Conservation (phyloP, 1,140 invertebrate genomes). For the Drosophila ogumai region DNA sequence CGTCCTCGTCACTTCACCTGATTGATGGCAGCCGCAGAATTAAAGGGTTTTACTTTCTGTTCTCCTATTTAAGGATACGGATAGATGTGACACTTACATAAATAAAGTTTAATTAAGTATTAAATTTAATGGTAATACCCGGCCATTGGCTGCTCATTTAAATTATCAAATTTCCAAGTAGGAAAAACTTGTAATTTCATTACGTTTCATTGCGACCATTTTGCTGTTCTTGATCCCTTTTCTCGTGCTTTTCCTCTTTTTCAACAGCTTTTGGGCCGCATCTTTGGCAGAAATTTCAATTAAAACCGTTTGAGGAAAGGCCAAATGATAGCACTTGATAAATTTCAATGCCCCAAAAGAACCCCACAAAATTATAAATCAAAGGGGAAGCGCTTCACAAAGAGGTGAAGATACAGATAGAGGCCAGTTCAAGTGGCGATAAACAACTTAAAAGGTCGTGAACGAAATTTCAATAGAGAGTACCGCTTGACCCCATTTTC, state of each 20-base stretch:
- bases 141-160: constrained; percentile 14
- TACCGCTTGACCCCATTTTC: constrained; percentile 18
- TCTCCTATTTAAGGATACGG: neutral
- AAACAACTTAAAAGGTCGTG: constrained; percentile 51
- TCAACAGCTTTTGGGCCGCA: constrained; percentile 20
- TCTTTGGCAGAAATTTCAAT: constrained; percentile 64
- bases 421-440: constrained; percentile 40
- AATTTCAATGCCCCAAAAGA: constrained; percentile 47
- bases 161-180: constrained; percentile 45
- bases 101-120: too few relatives aligned
- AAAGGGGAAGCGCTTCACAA: constrained; percentile 33
- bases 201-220: constrained; percentile 22
- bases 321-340: constrained; percentile 54
- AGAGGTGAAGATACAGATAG: constrained; percentile 8
- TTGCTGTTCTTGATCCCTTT: constrained; percentile 20
- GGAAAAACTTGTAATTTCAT: constrained; percentile 39
- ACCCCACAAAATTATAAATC: constrained; percentile 35
- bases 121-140: neutral
- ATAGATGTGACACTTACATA: too few relatives aligned
- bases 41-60: neutral
- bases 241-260: neutral
- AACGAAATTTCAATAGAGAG: constrained; percentile 41
- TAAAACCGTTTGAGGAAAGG: constrained; percentile 52
- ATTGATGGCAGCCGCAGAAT: constrained; percentile 31
- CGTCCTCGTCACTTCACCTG: constrained; percentile 31